Base-by-base conservation (phyloP, 1,140 invertebrate genomes). In the Galleria mellonella region DNA sequence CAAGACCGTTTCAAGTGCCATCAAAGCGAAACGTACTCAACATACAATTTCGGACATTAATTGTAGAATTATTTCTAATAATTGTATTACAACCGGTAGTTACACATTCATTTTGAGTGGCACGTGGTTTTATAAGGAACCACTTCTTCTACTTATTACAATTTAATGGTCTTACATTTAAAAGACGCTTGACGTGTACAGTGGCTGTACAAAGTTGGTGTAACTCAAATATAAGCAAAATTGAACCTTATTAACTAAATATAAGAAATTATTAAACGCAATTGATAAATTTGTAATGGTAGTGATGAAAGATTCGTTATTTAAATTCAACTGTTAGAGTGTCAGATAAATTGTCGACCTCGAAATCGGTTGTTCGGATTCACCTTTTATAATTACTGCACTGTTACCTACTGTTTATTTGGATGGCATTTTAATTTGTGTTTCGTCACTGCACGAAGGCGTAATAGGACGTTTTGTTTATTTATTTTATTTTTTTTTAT, bases 1-100 rank as follows among this genome's bases (percentile, higher is more conserved):
- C 55, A 62, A 35, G 56, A 63, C 65, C 71, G 69, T 68, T 66
- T 83, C 70, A 64, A 83, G 79, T 69, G 62, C 51, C 74, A 72
- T 83, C 71, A 63, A 36, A 51, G 36, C 6, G 6, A 40, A 59
- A 73, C 49, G 53, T 62, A 65, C 56, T 66, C 61, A 50, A 43
- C 35, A 42, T 31, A 46, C 50, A 54, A 48, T 54, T 49, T 38
- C 30, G 51, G 68, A 72, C 70, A 71, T 77, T 83, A 83, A 83
- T 83, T 81, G 74, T 79, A 76, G 69, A 79, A 81, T 83, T 79
- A 83, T 81, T 83, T 75, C 52, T 67, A 62, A 65, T 68, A 46
- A 69, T 83, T 83, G 79, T 81, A 66, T 60, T 55, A 69, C 60
- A 61, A 74, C 78, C 76, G 76, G 79, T 81, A 83, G 79, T 83